A percentile compares a stretch with the other conserved stretches of the same genome.
These are phyloP conservation scores for Gymnoscopelus microlampas DNA, from an alignment of 2,797 vertebrate genomes.

Conservation along the genomic window DNA sequence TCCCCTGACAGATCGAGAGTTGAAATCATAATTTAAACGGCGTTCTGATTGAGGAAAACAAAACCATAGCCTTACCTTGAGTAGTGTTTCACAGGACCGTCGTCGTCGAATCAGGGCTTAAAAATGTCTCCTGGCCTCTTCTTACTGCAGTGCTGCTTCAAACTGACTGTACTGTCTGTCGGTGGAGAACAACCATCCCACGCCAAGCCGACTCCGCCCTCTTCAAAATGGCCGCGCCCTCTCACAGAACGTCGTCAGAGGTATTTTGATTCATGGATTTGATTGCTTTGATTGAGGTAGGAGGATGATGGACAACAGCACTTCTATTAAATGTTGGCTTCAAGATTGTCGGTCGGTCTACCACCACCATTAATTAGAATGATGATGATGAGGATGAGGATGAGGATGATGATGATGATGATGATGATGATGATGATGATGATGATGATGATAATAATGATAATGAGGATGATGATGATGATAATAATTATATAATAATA, in stretches of 20 bases:
- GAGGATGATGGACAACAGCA: not conserved
- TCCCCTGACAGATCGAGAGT: no score
- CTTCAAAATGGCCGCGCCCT: slow-evolving; percentile 92
- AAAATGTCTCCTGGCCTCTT: slow-evolving; percentile 53
- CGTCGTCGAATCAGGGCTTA: slow-evolving; percentile 32
- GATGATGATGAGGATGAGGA: no score
- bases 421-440: no score
- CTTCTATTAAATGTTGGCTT: not conserved
- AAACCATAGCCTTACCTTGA: slow-evolving; percentile 51
- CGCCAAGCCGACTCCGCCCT: slow-evolving; percentile 70
- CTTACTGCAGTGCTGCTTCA: slow-evolving; percentile 57
- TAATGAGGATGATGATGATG: no score
- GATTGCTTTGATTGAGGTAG: not conserved
- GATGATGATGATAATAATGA: no score
- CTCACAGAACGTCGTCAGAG: slow-evolving; percentile 70
- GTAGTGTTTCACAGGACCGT: slow-evolving; percentile 15
- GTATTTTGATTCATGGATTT: not conserved
- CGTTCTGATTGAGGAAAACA: not conserved
- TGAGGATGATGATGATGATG: no score
- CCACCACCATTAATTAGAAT: no score
- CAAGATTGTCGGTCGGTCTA: not conserved
- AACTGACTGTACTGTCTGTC: slow-evolving; percentile 78
- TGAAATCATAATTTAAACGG: no score
- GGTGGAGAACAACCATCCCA: slow-evolving; percentile 66
- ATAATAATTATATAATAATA: no score